A percentile compares a stretch with the other conserved stretches of the same genome.
These are phyloP conservation scores for Ateles fusciceps DNA, from an alignment of 2,797 vertebrate species.

Conservation along the genomic window DNA sequence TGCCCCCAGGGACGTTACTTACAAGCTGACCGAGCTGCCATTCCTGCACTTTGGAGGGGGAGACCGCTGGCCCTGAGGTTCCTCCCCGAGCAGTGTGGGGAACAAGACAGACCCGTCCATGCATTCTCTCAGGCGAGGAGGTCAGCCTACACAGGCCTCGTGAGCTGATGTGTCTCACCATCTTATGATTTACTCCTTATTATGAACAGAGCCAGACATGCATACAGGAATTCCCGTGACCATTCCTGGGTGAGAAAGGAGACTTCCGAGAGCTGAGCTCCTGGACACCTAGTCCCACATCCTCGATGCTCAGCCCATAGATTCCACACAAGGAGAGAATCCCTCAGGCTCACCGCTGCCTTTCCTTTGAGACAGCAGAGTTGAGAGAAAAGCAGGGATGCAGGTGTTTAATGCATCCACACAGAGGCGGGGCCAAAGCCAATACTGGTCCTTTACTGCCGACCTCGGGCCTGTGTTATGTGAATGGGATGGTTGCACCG, in stretches of 20 bases:
- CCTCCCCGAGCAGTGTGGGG: background rate
- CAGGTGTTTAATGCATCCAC: slow-evolving; percentile 66
- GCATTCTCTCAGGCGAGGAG: background rate
- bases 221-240: background rate
- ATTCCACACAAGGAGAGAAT: background rate
- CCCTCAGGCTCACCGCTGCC: background rate
- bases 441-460: slow-evolving; percentile 65
- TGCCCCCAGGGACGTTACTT: background rate
- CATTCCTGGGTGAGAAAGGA: accelerated
- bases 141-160: background rate
- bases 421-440: slow-evolving; percentile 71
- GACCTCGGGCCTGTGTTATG: slow-evolving; percentile 67
- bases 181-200: background rate
- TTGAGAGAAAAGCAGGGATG: slow-evolving; percentile 51
- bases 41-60: background rate
- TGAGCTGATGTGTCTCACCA: background rate
- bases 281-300: accelerated
- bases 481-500: slow-evolving; percentile 73
- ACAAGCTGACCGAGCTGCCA: accelerated
- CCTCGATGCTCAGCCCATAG: accelerated
- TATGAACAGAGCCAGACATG: background rate
- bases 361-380: slow-evolving; percentile 66
- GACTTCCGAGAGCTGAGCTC: background rate
- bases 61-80: background rate
- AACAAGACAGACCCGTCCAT: background rate